Evolutionary conservation across 2,797 vertebrate genomes (phyloP), one percentile per base, ranked within the genome.

Genomic region (Pseudomugil tenellus): DNA sequence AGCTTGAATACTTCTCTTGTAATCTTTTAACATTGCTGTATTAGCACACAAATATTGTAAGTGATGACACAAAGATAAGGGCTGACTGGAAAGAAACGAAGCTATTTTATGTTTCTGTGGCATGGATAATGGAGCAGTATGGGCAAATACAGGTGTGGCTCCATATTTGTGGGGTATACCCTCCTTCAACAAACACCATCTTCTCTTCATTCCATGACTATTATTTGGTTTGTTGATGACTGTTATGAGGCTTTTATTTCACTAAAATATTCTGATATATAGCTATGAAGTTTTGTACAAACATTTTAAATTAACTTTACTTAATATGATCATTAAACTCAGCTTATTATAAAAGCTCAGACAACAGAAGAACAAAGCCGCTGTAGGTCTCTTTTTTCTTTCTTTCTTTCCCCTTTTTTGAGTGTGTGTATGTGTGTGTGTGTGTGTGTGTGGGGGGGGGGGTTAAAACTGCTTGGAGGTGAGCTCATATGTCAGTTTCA

Each of bases 81-180:
- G 35, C 60, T 39, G 72, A 41, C 39, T 55, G 58, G 35, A 46
- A 63, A 53, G 23, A 73, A 59, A 67, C 64, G 55, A 64, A 23
- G 35, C 71, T 64, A 72, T 86, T 88, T 72, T 23, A 60, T 85
- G 66, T 84, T 76, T 81, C 75, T 84, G 67, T 70, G 64, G 85
- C 80, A 76, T 63, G 73, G 74, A 86, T 89, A 87, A 91, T 86
- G 74, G 80, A 83, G 80, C 80, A 58, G 59, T 63, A 81, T 79
- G 43, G 77, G 84, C 85, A 94, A 93, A 94, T 86, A 94, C 89
- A 92, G 94, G 94, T 81, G 91, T 52, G 91, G 89, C 89, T 91
- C 74, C 81, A 84, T 92, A 91, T 94, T 91, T 92, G 90, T 80
- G 59, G 77, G 89, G 88, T 86, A 88, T 87, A 91, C 77, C 91